phyloP scores from a whole-genome alignment of 1,140 invertebrate species.

The Vanessa tameamea region DNA sequence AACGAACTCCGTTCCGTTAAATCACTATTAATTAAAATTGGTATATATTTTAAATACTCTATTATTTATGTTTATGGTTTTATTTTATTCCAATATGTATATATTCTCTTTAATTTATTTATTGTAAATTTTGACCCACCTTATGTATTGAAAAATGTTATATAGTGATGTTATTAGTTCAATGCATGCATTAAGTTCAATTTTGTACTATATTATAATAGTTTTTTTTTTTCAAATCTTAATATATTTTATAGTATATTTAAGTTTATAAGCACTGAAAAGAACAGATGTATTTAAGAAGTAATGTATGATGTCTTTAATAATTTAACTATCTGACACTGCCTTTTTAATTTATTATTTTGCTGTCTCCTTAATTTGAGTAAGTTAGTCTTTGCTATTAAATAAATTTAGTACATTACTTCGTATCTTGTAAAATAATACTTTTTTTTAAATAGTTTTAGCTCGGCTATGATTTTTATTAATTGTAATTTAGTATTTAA shows the following conservation, averaged over 20 bases:
- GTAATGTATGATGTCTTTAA: background rate
- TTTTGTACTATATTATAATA: background rate
- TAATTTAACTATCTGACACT: background rate
- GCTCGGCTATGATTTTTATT: background rate
- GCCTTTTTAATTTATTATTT: background rate
- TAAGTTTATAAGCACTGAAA: background rate
- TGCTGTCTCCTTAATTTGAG: background rate
- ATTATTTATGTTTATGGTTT: no score
- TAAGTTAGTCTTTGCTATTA: background rate
- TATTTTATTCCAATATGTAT: no score
- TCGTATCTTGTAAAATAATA: background rate
- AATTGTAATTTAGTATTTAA: constrained; percentile 13
- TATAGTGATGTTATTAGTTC: background rate
- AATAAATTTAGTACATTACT: background rate
- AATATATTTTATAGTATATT: background rate
- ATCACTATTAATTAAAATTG: background rate
- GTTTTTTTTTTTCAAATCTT: background rate
- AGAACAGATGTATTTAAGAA: background rate
- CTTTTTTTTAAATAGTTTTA: background rate
- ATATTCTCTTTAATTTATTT: no score
- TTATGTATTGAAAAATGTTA: no score
- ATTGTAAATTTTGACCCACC: no score
- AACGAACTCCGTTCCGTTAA: background rate
- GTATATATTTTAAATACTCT: background rate
- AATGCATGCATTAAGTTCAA: background rate